Conservation (phyloP, 1,140 invertebrate species). For the Drosophila sechellia region DNA sequence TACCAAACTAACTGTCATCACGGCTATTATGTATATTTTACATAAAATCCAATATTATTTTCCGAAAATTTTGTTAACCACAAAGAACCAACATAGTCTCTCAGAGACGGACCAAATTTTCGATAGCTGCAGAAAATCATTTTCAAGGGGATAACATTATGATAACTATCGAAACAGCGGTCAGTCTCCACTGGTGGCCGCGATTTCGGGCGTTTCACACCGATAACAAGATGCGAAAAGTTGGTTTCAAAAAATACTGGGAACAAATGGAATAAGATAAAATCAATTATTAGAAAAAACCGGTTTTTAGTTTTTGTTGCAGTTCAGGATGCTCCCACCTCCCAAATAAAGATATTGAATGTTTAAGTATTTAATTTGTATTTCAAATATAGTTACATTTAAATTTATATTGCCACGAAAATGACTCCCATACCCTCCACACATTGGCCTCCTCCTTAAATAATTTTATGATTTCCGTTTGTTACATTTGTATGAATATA, state of each 20-base stretch:
- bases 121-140: slow-evolving; percentile 44
- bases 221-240: not conserved
- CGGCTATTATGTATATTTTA: slow-evolving; percentile 45
- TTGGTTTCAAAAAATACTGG: not conserved
- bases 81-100: slow-evolving; percentile 51
- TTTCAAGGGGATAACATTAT: slow-evolving; percentile 18
- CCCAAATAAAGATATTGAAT: not conserved
- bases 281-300: no score
- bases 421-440: slow-evolving; percentile 12
- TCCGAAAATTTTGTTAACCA: slow-evolving; percentile 58
- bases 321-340: no score
- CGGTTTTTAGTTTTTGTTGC: no score
- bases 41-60: slow-evolving; percentile 50
- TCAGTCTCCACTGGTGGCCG: not conserved
- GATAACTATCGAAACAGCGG: slow-evolving; percentile 14
- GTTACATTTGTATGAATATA: slow-evolving; percentile 9
- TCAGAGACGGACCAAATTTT: slow-evolving; percentile 75
- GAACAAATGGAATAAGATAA: no score
- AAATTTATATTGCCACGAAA: slow-evolving; percentile 19
- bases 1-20: slow-evolving; percentile 39
- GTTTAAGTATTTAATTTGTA: slow-evolving; percentile 7
- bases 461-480: slow-evolving; percentile 18
- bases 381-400: slow-evolving; percentile 12
- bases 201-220: not conserved
- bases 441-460: slow-evolving; percentile 10